These are phyloP conservation scores for Nymphalis urticae DNA, from an alignment of 2,888 invertebrate species.

Conservation along the genomic window DNA sequence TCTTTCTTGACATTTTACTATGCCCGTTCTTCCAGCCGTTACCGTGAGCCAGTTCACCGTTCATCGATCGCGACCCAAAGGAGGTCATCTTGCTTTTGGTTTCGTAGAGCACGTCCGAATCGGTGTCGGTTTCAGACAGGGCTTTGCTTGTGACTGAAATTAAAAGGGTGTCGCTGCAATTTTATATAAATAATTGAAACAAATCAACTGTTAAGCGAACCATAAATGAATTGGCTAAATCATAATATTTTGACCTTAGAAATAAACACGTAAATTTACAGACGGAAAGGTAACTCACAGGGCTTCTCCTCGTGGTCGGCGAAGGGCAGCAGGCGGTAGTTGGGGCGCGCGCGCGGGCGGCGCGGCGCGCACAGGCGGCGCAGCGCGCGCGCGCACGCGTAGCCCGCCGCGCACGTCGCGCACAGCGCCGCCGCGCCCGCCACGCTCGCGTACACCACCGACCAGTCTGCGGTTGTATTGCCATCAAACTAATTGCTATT, in stretches of 20 bases:
- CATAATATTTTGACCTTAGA: no score
- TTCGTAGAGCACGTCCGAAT: slow-evolving; percentile 92
- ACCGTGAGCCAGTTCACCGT: slow-evolving; percentile 71
- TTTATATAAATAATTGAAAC: no score
- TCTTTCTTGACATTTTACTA: slow-evolving; percentile 65
- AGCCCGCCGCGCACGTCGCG: slow-evolving; percentile 82
- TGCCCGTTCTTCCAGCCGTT: slow-evolving; percentile 82
- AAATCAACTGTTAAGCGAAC: no score
- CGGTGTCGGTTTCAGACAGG: slow-evolving; percentile 90
- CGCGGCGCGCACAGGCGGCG: slow-evolving; percentile 75
- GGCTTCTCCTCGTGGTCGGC: slow-evolving; percentile 86
- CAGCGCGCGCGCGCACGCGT: slow-evolving; percentile 81
- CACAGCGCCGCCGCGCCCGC: slow-evolving; percentile 83
- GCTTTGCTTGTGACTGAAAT: slow-evolving; percentile 82
- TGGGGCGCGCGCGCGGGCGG: slow-evolving; percentile 79
- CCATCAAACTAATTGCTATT: background rate
- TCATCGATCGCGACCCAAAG: slow-evolving; percentile 60
- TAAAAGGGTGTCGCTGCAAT: no score
- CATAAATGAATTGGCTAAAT: no score
- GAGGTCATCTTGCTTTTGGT: slow-evolving; percentile 83
- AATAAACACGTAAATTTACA: no score
- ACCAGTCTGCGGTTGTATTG: slow-evolving; percentile 87
- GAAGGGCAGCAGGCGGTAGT: slow-evolving; percentile 87
- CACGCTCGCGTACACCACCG: slow-evolving; percentile 92
- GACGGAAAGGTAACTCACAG: slow-evolving; percentile 68